A percentile compares a stretch with the other conserved stretches of the same genome.
Evolutionary conservation across 35 echinoderm and acorn worm species (phyloP).

Genomic region (Heliocidaris erythrogramma): DNA sequence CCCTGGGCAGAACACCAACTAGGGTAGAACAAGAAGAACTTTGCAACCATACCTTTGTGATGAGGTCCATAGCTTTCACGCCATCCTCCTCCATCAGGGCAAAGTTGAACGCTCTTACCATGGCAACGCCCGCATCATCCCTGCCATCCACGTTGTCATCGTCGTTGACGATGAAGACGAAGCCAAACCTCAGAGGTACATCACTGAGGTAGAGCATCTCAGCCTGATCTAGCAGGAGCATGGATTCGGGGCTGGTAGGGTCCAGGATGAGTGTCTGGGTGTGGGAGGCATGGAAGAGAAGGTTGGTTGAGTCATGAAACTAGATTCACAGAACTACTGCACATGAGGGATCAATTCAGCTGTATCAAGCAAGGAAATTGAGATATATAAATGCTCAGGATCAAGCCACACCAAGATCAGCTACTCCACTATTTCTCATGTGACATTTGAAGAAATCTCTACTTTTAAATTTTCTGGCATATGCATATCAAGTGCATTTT

Average conservation of each 20-base stretch:
- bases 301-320: background rate
- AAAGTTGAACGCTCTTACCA: conserved; percentile 91
- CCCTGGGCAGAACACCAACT: too few relatives aligned
- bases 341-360: background rate
- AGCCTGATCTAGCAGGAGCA: conserved; percentile 73
- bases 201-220: conserved; percentile 74
- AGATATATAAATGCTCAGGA: too few relatives aligned
- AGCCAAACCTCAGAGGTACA: conserved; percentile 73
- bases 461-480: too few relatives aligned
- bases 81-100: conserved; percentile 65
- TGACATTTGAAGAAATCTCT: too few relatives aligned
- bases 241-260: conserved; percentile 73
- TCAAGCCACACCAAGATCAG: too few relatives aligned
- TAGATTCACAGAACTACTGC: too few relatives aligned
- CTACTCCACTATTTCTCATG: too few relatives aligned
- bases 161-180: conserved; percentile 93
- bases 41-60: conserved; percentile 68
- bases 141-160: conserved; percentile 67
- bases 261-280: conserved; percentile 81
- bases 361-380: too few relatives aligned
- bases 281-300: background rate
- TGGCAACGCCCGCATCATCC: conserved; percentile 89
- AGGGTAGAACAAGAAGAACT: too few relatives aligned
- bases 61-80: conserved; percentile 69
- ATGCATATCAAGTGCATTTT: too few relatives aligned